These are phyloP conservation scores for Allenopithecus nigroviridis DNA, from an alignment of 2,797 vertebrate species.

Conservation along the genomic window DNA sequence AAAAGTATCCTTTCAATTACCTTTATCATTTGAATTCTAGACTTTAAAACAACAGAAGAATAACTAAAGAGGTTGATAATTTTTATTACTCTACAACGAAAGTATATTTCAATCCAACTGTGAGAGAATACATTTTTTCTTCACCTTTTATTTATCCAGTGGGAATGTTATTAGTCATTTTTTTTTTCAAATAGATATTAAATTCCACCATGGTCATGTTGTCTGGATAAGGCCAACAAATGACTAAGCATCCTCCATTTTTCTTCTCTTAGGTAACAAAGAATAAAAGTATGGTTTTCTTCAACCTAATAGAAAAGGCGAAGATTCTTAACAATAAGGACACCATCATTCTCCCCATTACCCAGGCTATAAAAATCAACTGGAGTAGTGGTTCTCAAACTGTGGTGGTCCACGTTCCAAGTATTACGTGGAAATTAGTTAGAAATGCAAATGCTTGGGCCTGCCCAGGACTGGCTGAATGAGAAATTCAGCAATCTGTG, in stretches of 20 bases:
- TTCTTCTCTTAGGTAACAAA: background rate
- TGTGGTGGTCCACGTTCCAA: background rate
- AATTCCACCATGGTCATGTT: background rate
- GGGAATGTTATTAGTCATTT: background rate
- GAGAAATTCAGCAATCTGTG: background rate
- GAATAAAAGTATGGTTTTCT: background rate
- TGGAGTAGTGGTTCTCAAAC: background rate
- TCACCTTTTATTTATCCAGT: background rate
- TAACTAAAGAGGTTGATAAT: background rate
- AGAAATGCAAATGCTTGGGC: background rate
- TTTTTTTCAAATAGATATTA: background rate
- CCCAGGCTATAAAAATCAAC: background rate
- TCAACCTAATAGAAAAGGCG: background rate
- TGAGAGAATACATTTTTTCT: background rate
- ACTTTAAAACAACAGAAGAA: background rate
- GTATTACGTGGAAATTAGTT: background rate
- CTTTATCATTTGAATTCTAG: background rate
- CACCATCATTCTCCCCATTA: background rate
- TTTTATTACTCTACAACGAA: constrained; percentile 10
- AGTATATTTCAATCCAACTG: background rate
- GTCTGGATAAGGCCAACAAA: background rate
- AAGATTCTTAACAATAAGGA: background rate
- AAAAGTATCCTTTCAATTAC: constrained; percentile 21
- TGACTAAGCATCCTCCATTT: background rate
- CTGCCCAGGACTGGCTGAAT: background rate